Base-by-base conservation (phyloP, 2,797 vertebrate genomes). In the Serranus cabrilla region DNA sequence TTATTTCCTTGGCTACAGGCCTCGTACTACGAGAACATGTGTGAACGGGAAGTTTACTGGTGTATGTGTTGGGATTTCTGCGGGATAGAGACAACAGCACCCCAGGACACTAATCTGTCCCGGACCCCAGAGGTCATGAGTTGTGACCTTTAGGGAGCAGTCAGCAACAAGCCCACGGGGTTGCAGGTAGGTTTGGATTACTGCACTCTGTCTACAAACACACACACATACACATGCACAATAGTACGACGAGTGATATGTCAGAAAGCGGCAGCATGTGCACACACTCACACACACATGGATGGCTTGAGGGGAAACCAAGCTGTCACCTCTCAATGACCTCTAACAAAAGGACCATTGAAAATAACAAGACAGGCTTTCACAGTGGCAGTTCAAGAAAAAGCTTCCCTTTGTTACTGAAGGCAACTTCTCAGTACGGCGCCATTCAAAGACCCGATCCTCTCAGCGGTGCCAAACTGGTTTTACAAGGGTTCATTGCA, bases 331-430 rank as follows among this genome's bases (percentile, higher is more conserved):
- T 93, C 87, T 90, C 88, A 85, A 83, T 89, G 85, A 91, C 83
- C 85, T 83, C 77, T 64, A 84, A 94, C 93, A 95, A 94, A 92
- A 93, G 90, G 74, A 74, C 80, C 90, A 92, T 92, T 95, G 89
- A 94, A 88, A 81, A 86, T 76, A 91, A 92, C 89, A 91, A 85
- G 86, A 86, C 80, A 63, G 76, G 54, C 87, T 91, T 84, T 86
- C 85, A 90, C 72, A 91, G 85, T 64, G 78, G 74, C 78, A 64
- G 85, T 55, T 86, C 66, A 79, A 82, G 80, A 84, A 88, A 91
- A 90, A 90, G 84, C 87, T 87, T 84, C 79, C 67, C 74, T 89
- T 90, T 92, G 87, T 92, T 79, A 74, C 83, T 68, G 27, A 47
- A 65, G 62, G 84, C 86, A 83, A 69, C 83, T 79, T 88, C 87